A percentile compares a stretch with the other conserved stretches of the same genome.
Conservation (phyloP, 1,140 invertebrate genomes). For the Drosophila lacteicornis region DNA sequence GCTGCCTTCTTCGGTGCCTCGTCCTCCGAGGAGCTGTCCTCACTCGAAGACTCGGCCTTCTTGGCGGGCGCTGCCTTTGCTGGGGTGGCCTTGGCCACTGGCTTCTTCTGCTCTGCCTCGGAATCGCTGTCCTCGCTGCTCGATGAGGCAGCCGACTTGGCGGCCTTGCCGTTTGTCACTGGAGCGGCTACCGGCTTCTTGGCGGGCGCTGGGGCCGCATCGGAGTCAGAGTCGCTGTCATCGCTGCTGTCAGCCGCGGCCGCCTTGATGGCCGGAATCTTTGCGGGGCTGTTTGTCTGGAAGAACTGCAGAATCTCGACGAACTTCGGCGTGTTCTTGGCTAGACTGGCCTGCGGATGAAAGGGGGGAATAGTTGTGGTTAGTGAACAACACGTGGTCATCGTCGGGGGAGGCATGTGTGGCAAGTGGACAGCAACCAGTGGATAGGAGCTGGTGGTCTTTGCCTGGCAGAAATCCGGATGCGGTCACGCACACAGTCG, state of each 20-base stretch:
- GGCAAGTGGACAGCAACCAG: too few species aligned
- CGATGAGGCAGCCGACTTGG: constrained; percentile 54
- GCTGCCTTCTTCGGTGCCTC: constrained; percentile 58
- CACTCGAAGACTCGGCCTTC: constrained; percentile 48
- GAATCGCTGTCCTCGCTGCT: constrained; percentile 64
- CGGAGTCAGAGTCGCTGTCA: constrained; percentile 53
- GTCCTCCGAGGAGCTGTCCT: constrained; percentile 62
- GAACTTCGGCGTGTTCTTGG: constrained; percentile 86
- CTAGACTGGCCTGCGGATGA: constrained; percentile 66
- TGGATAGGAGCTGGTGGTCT: too few species aligned
- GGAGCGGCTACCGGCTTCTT: constrained; percentile 20
- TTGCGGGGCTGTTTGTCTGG: constrained; percentile 85
- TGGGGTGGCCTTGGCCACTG: constrained; percentile 20
- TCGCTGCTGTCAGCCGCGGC: constrained; percentile 41
- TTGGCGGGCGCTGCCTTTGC: constrained; percentile 37
- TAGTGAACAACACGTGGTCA: constrained; percentile 66
- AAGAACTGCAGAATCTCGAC: constrained; percentile 85
- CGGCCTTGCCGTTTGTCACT: constrained; percentile 42
- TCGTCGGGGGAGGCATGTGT: too few species aligned
- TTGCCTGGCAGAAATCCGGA: background rate
- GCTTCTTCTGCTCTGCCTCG: constrained; percentile 43
- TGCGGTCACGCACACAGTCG: background rate
- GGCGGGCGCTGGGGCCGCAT: constrained; percentile 44
- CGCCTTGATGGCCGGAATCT: constrained; percentile 75
- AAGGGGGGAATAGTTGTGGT: constrained; percentile 38